Evolutionary conservation across 2,888 invertebrate species (phyloP).

Genomic region (Andrena bucephala): DNA sequence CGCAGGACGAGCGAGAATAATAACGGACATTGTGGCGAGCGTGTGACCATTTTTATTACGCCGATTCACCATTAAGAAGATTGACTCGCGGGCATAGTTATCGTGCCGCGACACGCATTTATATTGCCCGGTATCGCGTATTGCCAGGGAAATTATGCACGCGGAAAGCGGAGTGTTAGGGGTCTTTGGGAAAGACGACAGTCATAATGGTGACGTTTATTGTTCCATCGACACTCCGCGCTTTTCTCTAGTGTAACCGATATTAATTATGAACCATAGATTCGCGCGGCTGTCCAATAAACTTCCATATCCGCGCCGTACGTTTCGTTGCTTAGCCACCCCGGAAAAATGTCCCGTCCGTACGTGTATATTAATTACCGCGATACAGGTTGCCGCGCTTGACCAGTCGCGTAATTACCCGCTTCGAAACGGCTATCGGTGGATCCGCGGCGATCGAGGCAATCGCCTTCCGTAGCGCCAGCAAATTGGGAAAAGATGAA

Average conservation of each 20-base stretch:
- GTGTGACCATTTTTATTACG: slow-evolving; percentile 27
- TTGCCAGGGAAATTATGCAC: slow-evolving; percentile 7
- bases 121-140: neutral
- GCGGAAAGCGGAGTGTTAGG: slow-evolving; percentile 3
- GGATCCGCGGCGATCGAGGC: slow-evolving; percentile 22
- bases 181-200: neutral
- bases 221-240: slow-evolving; percentile 29
- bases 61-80: neutral
- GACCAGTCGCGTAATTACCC: slow-evolving; percentile 46
- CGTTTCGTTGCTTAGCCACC: slow-evolving; percentile 11
- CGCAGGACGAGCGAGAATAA: neutral
- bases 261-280: slow-evolving; percentile 41
- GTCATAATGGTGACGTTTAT: slow-evolving; percentile 43
- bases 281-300: slow-evolving; percentile 34
- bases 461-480: slow-evolving; percentile 18
- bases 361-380: slow-evolving; percentile 49
- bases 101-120: slow-evolving; percentile 3
- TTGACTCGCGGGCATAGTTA: neutral
- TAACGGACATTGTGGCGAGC: slow-evolving; percentile 5
- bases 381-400: slow-evolving; percentile 43
- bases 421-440: slow-evolving; percentile 23
- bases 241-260: slow-evolving; percentile 15
- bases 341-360: slow-evolving; percentile 10
- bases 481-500: slow-evolving; percentile 47
- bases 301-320: slow-evolving; percentile 19